Conservation (phyloP, 2,113 vertebrate genomes). For the Pithys albifrons region DNA sequence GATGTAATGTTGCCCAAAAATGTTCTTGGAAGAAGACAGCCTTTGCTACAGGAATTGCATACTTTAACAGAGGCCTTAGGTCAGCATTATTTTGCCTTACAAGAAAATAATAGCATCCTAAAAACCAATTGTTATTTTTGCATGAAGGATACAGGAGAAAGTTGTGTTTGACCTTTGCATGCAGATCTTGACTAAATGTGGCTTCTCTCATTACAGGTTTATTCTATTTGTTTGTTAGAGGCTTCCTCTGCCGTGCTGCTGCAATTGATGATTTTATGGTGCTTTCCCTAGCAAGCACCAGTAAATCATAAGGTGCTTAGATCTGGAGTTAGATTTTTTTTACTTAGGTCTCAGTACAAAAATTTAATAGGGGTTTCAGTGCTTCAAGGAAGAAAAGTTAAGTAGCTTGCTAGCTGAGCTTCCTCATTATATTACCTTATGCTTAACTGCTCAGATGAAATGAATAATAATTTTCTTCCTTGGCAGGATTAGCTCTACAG, state of each 20-base stretch:
- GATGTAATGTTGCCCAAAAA: neutral
- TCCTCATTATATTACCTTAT: slow-evolving; percentile 28
- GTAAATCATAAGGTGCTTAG: slow-evolving; percentile 33
- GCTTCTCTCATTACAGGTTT: neutral
- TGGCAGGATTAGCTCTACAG: neutral
- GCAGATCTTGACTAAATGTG: neutral
- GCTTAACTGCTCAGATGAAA: slow-evolving; percentile 42
- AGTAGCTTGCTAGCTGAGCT: slow-evolving; percentile 19
- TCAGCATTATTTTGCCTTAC: neutral
- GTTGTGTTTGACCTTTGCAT: neutral
- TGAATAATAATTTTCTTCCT: slow-evolving; percentile 41
- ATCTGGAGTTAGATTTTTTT: neutral
- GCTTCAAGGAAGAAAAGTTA: slow-evolving; percentile 48
- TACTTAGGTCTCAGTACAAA: neutral
- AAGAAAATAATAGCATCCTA: neutral
- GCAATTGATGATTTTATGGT: neutral
- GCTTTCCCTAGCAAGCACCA: neutral
- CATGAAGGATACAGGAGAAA: neutral
- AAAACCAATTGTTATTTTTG: neutral
- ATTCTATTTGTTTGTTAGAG: neutral
- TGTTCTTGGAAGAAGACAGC: neutral
- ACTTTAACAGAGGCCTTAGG: neutral
- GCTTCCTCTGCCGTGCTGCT: neutral
- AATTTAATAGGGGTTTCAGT: slow-evolving; percentile 38
- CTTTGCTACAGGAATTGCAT: neutral